Evolutionary conservation across 2,888 invertebrate genomes (phyloP).

Genomic region (Nemotelus nigrinus): DNA sequence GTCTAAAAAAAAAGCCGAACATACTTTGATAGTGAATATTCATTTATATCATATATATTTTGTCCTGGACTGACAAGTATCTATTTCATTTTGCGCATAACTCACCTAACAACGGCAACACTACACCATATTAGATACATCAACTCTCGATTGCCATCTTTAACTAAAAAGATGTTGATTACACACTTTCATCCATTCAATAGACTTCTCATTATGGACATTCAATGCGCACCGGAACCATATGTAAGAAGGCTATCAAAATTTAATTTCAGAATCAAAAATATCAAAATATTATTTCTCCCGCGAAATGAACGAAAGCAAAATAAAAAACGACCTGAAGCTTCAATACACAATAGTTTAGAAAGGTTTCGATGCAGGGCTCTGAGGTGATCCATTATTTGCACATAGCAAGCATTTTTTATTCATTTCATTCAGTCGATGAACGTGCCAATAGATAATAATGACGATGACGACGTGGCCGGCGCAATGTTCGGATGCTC

Average conservation of each 20-base stretch:
- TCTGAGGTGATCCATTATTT: constrained; percentile 38
- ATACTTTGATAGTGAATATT: too few relatives aligned
- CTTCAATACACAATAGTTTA: constrained; percentile 22
- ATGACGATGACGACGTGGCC: constrained; percentile 15
- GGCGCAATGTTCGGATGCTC: background rate
- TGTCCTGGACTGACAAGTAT: too few relatives aligned
- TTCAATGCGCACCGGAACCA: background rate
- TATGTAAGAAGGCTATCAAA: constrained; percentile 25
- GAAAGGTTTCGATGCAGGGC: constrained; percentile 21
- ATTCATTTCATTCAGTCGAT: background rate
- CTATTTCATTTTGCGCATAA: too few relatives aligned
- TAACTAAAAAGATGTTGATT: constrained; percentile 30
- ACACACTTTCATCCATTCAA: constrained; percentile 18
- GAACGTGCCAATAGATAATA: constrained; percentile 15
- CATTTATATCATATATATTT: too few relatives aligned
- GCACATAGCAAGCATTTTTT: constrained; percentile 10
- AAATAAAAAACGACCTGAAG: background rate
- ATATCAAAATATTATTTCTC: constrained; percentile 39
- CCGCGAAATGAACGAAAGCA: background rate
- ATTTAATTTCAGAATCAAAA: constrained; percentile 42
- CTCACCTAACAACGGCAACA: background rate
- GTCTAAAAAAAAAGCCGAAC: too few relatives aligned
- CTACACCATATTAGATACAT: background rate
- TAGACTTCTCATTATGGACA: constrained; percentile 16
- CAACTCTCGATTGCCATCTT: constrained; percentile 2